Percentiles rank a stretch among this genome's conserved stretches.
Conservation (phyloP, 2,888 invertebrate species). For the Lasioglossum villosulum region DNA sequence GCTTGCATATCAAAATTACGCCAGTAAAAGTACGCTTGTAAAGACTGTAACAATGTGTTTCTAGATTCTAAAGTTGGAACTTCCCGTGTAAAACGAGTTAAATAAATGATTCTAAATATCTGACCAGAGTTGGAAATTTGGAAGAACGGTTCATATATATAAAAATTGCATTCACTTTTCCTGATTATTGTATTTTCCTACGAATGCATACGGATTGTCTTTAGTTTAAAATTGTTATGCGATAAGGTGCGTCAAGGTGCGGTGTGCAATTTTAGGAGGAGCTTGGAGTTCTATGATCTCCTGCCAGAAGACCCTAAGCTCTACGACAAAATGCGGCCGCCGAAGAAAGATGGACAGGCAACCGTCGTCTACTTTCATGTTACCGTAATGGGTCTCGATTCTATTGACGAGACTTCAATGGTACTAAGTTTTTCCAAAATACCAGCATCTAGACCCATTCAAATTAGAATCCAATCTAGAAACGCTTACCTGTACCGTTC, state of each 20-base stretch:
- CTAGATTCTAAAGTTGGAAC: neutral
- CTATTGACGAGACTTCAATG: constrained; percentile 98
- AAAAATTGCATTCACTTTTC: neutral
- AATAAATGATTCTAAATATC: neutral
- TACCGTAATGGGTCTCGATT: constrained; percentile 97
- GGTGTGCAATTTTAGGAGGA: constrained; percentile 85
- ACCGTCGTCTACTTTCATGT: constrained; percentile 96
- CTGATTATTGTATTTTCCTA: no score
- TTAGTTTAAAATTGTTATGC: neutral
- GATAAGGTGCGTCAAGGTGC: neutral
- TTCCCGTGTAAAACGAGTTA: neutral
- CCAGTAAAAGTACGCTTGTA: neutral
- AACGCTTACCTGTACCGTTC: neutral
- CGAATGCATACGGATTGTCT: neutral
- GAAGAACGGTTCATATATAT: no score
- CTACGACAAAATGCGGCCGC: constrained; percentile 97
- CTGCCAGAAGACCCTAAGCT: constrained; percentile 94
- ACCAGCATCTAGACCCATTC: neutral
- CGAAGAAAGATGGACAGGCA: constrained; percentile 94
- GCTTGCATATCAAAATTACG: neutral
- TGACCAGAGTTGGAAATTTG: neutral
- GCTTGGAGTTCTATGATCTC: constrained; percentile 93
- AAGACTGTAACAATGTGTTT: neutral
- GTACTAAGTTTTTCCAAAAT: constrained; percentile 84
- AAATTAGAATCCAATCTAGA: neutral